These are phyloP conservation scores for Piscicola geometra DNA, from an alignment of 2,888 invertebrate species.

Conservation along the genomic window DNA sequence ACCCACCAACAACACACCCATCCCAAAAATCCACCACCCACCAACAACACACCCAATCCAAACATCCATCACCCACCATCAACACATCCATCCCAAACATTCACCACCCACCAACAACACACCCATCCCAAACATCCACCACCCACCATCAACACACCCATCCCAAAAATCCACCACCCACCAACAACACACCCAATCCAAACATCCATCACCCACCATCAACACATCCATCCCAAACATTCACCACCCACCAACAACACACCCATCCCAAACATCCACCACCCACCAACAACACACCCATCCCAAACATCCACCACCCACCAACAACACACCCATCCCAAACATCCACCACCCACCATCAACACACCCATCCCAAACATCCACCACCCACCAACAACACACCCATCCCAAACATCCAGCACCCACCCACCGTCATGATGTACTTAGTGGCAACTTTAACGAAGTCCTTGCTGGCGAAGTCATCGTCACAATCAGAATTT, in stretches of 20 bases:
- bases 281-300: not conserved
- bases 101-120: not conserved
- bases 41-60: too few species aligned
- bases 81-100: too few species aligned
- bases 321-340: not conserved
- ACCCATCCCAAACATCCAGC: not conserved
- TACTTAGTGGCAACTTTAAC: conserved; percentile 1
- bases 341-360: not conserved
- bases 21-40: too few species aligned
- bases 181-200: not conserved
- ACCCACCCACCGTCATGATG: not conserved
- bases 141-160: not conserved
- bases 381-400: not conserved
- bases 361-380: too few species aligned
- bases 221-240: not conserved
- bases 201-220: not conserved
- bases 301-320: not conserved
- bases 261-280: not conserved
- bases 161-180: not conserved
- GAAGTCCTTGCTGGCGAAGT: not conserved
- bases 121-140: not conserved
- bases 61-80: too few species aligned
- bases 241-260: not conserved
- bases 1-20: too few species aligned
- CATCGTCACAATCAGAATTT: not conserved